phyloP scores from a whole-genome alignment of 30 jellyfish, hydroid and myxozoan genomes.

The Clytia hemisphaerica region DNA sequence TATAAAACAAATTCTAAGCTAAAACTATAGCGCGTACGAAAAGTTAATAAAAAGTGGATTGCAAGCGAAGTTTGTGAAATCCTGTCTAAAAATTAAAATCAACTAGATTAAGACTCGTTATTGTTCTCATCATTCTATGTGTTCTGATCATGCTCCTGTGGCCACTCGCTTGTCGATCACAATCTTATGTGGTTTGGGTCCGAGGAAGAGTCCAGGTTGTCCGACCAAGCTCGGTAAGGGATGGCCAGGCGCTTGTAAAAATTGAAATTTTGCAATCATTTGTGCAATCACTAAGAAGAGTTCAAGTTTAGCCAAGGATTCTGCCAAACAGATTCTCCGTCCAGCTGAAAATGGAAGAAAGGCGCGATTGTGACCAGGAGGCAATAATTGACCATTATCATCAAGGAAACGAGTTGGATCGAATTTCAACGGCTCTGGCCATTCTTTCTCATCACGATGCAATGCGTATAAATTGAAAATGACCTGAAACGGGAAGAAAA shows the following conservation, averaged over 20 bases:
- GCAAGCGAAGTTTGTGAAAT: no score
- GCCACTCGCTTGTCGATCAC: slow-evolving; percentile 17
- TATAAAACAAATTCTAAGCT: no score
- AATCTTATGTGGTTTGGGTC: slow-evolving; percentile 60
- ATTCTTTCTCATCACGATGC: slow-evolving; percentile 57
- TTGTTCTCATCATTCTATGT: no score
- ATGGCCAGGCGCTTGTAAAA: slow-evolving; percentile 48
- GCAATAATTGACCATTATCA: slow-evolving; percentile 39
- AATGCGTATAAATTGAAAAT: slow-evolving; percentile 63
- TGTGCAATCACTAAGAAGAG: slow-evolving; percentile 48
- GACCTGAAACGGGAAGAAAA: slow-evolving; percentile 23
- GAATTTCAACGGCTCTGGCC: slow-evolving; percentile 55
- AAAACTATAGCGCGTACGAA: no score
- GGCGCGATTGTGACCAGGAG: slow-evolving; percentile 59
- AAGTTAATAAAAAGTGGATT: no score
- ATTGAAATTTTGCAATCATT: slow-evolving; percentile 43
- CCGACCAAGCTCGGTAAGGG: slow-evolving; percentile 72
- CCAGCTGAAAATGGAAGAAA: slow-evolving; percentile 82
- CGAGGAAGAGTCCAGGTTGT: slow-evolving; percentile 63
- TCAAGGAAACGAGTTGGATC: slow-evolving; percentile 64
- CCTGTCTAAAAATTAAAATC: no score
- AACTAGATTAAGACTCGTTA: no score
- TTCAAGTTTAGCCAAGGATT: slow-evolving; percentile 65
- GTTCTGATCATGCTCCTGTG: no score
- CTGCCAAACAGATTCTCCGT: slow-evolving; percentile 70